Conservation (phyloP, 64 coral and sea anemone species). For the Anthopleura sola region DNA sequence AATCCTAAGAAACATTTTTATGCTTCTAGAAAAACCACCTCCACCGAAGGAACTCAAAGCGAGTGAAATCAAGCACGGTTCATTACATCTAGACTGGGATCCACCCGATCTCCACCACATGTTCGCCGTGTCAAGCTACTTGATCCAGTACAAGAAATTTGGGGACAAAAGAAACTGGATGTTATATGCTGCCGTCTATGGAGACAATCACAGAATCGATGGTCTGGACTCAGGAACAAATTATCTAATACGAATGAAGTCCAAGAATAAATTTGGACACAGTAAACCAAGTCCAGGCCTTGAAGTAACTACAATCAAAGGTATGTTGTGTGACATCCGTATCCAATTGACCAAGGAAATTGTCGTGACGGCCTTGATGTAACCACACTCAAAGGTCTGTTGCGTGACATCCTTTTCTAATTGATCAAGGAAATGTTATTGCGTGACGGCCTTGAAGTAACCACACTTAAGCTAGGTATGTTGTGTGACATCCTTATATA, state of each 20-base stretch:
- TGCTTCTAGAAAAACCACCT: constrained; percentile 63
- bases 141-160: constrained; percentile 63
- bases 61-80: constrained; percentile 47
- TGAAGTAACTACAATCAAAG: constrained; percentile 30
- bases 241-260: constrained; percentile 59
- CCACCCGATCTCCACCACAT: constrained; percentile 59
- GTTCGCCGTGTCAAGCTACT: constrained; percentile 62
- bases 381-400: no score
- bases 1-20: no score
- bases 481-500: no score
- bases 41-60: constrained; percentile 39
- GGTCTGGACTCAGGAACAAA: constrained; percentile 51
- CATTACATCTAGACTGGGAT: constrained; percentile 46
- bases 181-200: constrained; percentile 27
- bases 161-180: constrained; percentile 24
- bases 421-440: no score
- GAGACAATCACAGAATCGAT: constrained; percentile 53
- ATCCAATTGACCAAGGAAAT: no score
- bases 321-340: background rate
- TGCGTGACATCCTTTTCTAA: no score
- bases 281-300: constrained; percentile 42
- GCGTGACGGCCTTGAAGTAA: no score
- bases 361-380: no score
- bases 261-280: constrained; percentile 63
- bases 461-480: no score